Base-by-base conservation (phyloP, 2,888 invertebrate genomes). In the Synanthedon andrenaeformis region DNA sequence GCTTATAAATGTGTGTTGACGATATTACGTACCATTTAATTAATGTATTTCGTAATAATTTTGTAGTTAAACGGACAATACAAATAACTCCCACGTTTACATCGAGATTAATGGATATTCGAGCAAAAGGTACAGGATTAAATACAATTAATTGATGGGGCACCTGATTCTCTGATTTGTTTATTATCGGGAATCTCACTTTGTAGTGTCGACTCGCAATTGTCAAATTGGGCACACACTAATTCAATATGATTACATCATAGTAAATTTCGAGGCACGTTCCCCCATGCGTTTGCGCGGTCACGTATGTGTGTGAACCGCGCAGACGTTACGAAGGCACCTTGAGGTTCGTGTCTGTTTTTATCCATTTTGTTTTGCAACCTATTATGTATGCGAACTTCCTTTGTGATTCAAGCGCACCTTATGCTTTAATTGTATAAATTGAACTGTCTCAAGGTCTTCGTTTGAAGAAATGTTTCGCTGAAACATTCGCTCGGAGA, bases 251-350 rank as follows among this genome's bases (percentile, higher is more conserved):
- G 53, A 48, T 53, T 53, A 51, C 58, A 64, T 69, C 65, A 58
- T 65, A 68, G 65, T 67, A 75, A 68, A 70, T 75, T 75, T 79
- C 67, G 71, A 72, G 63, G 65, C 75, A 76, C 73, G 75, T 64
- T 64, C 61, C 56, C 65, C 65, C 63, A 61, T 62, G 57, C 69
- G 68, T 70, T 69, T 72, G 66, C 71, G 14, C 45, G 14, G 45
- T n/a, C 45, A 45, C 45, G 45, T 13, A 45, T 45, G 45, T 45
- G 71, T 72, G 35, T 35, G 35, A 35, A 35, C 35, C 35, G 8
- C 35, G 35, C 35, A 35, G 72, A 69, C 73, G 69, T 65, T 67
- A 61, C 70, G 78, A 77, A 74, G 79, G 70, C 82, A 82, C 82
- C 80, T 81, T 80, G 74, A 67, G 23, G 23, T 23, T 23, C 60